A percentile compares a stretch with the other conserved stretches of the same genome.
phyloP scores from a whole-genome alignment of 2,888 invertebrate genomes.

The Romanomermis culicivorax region DNA sequence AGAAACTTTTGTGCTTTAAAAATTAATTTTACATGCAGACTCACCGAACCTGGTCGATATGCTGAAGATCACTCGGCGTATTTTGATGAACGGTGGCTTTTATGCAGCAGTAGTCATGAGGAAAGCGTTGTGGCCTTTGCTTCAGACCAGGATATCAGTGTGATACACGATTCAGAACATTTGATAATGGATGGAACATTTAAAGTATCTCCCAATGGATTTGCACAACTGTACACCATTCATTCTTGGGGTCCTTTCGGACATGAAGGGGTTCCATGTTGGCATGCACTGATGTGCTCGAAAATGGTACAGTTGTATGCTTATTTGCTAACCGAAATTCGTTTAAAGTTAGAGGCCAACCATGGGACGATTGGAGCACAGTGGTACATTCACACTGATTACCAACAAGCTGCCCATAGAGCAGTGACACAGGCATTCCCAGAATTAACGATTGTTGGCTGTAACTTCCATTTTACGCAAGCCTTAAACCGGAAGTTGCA shows the following conservation, averaged over 20 bases:
- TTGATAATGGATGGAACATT: constrained; percentile 3
- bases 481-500: constrained; percentile 1
- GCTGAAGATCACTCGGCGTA: too few relatives aligned
- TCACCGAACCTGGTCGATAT: too few relatives aligned
- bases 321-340: not conserved
- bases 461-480: constrained; percentile 3
- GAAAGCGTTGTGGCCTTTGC: not conserved
- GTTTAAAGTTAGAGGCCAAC: not conserved
- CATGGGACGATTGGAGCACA: not conserved
- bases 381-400: not conserved
- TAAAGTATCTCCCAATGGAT: not conserved
- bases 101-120: not conserved
- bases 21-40: too few relatives aligned
- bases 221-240: not conserved
- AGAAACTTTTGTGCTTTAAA: too few relatives aligned
- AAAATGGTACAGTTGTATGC: not conserved
- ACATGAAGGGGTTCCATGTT: constrained; percentile 1
- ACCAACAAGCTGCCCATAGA: not conserved
- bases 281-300: not conserved
- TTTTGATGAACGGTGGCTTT: constrained; percentile 3
- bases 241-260: not conserved
- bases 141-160: not conserved
- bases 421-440: not conserved
- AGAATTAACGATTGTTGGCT: not conserved
- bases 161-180: not conserved